Conservation (phyloP, 2,797 vertebrate genomes). For the Mycteria americana region DNA sequence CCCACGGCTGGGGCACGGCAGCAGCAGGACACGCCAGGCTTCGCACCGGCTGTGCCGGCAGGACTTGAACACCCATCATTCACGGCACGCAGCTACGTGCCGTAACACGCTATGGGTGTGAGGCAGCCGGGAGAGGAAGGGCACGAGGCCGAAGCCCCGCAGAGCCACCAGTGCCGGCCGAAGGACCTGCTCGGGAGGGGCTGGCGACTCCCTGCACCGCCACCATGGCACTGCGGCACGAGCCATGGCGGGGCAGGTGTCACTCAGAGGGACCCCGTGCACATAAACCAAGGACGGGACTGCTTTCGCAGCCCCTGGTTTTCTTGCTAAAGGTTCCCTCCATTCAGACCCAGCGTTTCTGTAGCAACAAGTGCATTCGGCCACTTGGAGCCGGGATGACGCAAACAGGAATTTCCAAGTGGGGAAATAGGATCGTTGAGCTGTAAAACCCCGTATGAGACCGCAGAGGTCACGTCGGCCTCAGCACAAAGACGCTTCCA, state of each 20-base stretch:
- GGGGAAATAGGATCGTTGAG: background rate
- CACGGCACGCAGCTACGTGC: rapidly evolving
- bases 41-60: rapidly evolving
- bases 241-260: background rate
- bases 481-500: background rate
- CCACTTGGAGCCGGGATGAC: background rate
- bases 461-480: background rate
- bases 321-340: background rate
- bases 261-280: background rate
- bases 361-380: background rate
- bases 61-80: background rate
- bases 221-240: background rate
- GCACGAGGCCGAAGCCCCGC: rapidly evolving
- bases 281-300: background rate
- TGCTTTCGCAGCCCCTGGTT: background rate
- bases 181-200: background rate
- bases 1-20: rapidly evolving
- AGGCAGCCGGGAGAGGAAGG: background rate
- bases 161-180: background rate
- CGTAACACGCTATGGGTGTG: rapidly evolving
- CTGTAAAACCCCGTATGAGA: background rate
- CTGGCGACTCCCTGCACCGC: no score
- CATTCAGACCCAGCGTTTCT: background rate
- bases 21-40: background rate
- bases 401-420: conserved; percentile 22